Conservation (phyloP, 2,888 invertebrate genomes). For the Glyphotaelius pellucidus region DNA sequence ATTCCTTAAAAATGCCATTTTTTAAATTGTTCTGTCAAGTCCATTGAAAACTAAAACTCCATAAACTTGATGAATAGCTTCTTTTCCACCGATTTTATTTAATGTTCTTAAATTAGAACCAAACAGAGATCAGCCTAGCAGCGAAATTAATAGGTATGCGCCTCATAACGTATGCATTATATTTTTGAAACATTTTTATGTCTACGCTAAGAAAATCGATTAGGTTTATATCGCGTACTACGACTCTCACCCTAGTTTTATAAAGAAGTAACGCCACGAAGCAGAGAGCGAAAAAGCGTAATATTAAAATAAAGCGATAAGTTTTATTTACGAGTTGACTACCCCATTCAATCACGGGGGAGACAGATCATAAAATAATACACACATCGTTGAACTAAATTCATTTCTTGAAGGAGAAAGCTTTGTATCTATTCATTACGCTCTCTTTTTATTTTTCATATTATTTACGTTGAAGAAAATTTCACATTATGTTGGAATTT, state of each 20-base stretch:
- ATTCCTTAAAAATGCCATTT: no score
- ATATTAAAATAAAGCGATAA: slow-evolving; percentile 49
- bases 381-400: slow-evolving; percentile 34
- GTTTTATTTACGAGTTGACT: slow-evolving; percentile 36
- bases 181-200: no score
- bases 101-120: no score
- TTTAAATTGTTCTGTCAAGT: no score
- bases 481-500: background rate
- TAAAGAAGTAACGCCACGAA: slow-evolving; percentile 18
- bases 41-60: no score
- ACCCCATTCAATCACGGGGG: slow-evolving; percentile 37
- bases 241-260: background rate
- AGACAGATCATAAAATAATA: slow-evolving; percentile 29
- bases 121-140: no score
- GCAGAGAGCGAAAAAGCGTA: background rate
- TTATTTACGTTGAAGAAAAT: background rate
- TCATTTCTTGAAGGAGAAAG: background rate
- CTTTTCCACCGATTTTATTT: no score
- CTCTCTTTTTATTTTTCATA: background rate
- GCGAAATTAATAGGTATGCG: no score
- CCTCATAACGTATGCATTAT: no score
- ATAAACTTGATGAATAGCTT: no score
- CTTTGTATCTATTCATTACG: background rate
- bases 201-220: background rate
- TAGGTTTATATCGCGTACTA: slow-evolving; percentile 10